Evolutionary conservation across 2,888 invertebrate species (phyloP).

Genomic region (Alloplasta piceator): DNA sequence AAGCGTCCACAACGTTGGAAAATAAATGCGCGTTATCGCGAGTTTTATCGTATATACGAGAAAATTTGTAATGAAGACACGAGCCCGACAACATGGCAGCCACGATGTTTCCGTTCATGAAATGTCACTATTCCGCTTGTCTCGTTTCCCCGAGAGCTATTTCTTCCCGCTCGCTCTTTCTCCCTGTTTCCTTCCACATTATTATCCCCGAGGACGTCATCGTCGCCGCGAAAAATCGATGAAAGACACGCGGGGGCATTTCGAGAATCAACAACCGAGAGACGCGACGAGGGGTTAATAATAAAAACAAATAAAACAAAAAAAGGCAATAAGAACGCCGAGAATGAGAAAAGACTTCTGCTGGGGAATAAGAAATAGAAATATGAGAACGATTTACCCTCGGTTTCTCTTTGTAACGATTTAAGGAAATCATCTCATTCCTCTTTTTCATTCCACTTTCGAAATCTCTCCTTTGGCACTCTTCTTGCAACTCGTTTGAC

Average conservation of each 20-base stretch:
- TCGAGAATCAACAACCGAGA: conserved; percentile 46
- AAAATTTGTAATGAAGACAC: conserved; percentile 1
- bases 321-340: background rate
- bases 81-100: background rate
- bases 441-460: no score
- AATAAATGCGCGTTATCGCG: background rate
- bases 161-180: background rate
- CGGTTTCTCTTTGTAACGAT: no score
- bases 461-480: no score
- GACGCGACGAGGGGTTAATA: background rate
- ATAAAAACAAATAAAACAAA: background rate
- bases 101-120: background rate
- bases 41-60: background rate
- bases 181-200: no score
- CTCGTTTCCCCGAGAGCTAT: background rate
- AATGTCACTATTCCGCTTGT: conserved; percentile 1
- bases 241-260: conserved; percentile 19
- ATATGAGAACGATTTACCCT: no score
- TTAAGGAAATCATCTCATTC: no score
- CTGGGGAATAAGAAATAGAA: background rate
- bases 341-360: background rate
- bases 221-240: conserved; percentile 47
- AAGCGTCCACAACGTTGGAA: background rate
- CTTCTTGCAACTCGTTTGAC: no score
- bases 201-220: conserved; percentile 23